A percentile compares a stretch with the other conserved stretches of the same genome.
Conservation (phyloP, 2,888 invertebrate genomes). For the Oconnorella tubifera region DNA sequence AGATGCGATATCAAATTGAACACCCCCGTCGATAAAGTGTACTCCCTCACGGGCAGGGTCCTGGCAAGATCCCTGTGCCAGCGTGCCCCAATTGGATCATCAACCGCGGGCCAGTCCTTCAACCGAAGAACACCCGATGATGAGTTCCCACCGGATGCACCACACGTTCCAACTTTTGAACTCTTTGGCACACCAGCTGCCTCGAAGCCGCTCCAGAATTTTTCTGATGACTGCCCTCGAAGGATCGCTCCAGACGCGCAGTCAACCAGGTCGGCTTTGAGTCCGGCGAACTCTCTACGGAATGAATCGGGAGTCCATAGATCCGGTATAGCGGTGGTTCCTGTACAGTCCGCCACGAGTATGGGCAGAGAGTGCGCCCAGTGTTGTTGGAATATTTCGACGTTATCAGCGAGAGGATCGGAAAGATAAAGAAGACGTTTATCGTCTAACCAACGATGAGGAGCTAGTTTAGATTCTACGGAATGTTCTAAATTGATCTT, state of each 20-base stretch:
- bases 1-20: conserved; percentile 84
- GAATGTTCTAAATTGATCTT: not conserved
- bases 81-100: conserved; percentile 4
- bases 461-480: not conserved
- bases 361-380: conserved; percentile 66
- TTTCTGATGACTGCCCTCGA: conserved; percentile 53
- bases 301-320: conserved; percentile 93
- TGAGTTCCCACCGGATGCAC: not conserved
- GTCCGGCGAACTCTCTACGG: conserved; percentile 78
- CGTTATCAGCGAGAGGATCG: conserved; percentile 86
- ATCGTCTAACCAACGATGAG: conserved; percentile 66
- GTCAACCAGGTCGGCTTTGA: conserved; percentile 84
- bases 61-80: conserved; percentile 4
- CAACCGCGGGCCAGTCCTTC: conserved; percentile 18
- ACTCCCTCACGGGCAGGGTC: conserved; percentile 73
- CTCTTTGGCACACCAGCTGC: not conserved
- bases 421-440: conserved; percentile 63
- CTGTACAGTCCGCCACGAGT: conserved; percentile 81
- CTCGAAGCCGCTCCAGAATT: conserved; percentile 16
- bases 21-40: conserved; percentile 80
- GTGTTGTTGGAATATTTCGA: conserved; percentile 59
- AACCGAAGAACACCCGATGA: conserved; percentile 1
- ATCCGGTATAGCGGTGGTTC: conserved; percentile 62
- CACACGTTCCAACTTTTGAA: not conserved
- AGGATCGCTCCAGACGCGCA: conserved; percentile 85